phyloP scores from a whole-genome alignment of 2,888 invertebrate genomes.

The Cynaeus angustus region DNA sequence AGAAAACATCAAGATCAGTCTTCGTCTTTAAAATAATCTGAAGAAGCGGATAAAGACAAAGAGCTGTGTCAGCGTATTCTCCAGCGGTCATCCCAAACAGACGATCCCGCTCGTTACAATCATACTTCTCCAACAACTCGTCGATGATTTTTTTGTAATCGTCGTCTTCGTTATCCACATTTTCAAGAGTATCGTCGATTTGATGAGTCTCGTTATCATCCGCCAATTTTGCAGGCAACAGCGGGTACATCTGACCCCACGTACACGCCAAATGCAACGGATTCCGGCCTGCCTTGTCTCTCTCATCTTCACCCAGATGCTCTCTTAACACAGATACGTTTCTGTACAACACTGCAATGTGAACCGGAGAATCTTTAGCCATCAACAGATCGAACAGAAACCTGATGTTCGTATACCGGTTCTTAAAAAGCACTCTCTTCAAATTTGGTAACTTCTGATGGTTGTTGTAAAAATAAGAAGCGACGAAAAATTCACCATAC shows the following conservation, averaged over 20 bases:
- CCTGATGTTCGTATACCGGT: slow-evolving; percentile 5
- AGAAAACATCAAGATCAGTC: background rate
- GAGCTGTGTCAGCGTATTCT: background rate
- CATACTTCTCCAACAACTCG: slow-evolving; percentile 1
- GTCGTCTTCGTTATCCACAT: background rate
- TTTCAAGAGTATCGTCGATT: too few relatives aligned
- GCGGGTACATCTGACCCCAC: slow-evolving; percentile 13
- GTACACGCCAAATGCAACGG: slow-evolving; percentile 6
- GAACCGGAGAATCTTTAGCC: slow-evolving; percentile 7
- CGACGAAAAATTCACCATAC: slow-evolving; percentile 14
- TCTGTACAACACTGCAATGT: slow-evolving; percentile 17
- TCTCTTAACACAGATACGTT: background rate
- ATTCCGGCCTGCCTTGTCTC: slow-evolving; percentile 4
- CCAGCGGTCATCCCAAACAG: background rate
- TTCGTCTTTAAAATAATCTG: background rate
- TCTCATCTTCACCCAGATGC: background rate
- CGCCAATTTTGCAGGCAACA: background rate
- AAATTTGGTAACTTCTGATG: background rate
- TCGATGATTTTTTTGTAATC: slow-evolving; percentile 5
- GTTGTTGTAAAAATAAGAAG: slow-evolving; percentile 9
- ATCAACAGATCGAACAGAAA: slow-evolving; percentile 15
- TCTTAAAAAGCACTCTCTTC: background rate
- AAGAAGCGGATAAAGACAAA: background rate
- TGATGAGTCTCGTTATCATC: background rate
- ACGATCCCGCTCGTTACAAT: background rate